Evolutionary conservation across 2,113 vertebrate genomes (phyloP).

Genomic region (Panurus biarmicus): DNA sequence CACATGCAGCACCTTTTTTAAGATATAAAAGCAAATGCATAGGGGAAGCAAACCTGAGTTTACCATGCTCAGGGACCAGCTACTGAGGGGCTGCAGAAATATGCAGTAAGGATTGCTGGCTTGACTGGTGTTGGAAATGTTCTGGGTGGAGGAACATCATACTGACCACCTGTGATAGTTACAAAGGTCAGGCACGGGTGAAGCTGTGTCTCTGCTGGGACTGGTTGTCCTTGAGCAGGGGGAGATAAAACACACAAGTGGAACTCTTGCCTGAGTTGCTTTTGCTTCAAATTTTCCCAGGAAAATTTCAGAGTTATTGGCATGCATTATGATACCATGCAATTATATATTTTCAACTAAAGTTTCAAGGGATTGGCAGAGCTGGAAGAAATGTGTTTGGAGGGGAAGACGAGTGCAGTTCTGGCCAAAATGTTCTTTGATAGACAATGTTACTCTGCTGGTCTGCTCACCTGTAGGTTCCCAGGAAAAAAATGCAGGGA

Average conservation of each 20-base stretch:
- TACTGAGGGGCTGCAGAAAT: background rate
- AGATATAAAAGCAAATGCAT: background rate
- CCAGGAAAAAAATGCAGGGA: background rate
- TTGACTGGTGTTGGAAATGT: background rate
- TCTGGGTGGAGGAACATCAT: background rate
- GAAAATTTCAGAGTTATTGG: background rate
- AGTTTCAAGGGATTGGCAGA: background rate
- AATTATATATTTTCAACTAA: background rate
- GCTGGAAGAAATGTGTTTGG: background rate
- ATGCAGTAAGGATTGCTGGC: background rate
- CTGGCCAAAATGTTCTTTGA: background rate
- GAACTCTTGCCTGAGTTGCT: background rate
- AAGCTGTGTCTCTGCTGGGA: background rate
- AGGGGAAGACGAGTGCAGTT: background rate
- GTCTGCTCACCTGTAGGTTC: background rate
- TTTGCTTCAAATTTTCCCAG: background rate
- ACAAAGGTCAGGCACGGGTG: accelerated
- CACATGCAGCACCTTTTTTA: background rate
- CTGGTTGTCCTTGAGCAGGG: background rate
- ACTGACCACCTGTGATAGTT: background rate
- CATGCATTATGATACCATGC: background rate
- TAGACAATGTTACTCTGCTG: background rate
- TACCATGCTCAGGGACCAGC: background rate
- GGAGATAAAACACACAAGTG: background rate
- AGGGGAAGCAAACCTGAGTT: background rate